Percentiles rank a stretch among this genome's conserved stretches.
These are phyloP conservation scores for Catalaphyllia jardinei DNA, from an alignment of 64 coral and sea anemone genomes.

Conservation along the genomic window DNA sequence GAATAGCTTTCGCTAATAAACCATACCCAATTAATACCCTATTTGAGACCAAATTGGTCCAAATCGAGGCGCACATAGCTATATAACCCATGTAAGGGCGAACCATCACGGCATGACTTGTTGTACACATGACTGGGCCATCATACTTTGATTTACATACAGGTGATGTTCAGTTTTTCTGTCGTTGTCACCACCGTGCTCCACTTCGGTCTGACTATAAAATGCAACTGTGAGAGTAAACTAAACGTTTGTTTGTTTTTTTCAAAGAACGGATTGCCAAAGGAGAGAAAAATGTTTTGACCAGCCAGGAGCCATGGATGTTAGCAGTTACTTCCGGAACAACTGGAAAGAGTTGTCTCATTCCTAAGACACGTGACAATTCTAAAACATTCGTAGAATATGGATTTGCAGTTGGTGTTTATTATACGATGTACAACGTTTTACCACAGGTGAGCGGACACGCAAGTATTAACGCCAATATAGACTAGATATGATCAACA, in stretches of 20 bases:
- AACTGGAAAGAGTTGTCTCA: constrained; percentile 35
- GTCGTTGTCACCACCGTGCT: too few species aligned
- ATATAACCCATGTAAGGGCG: too few species aligned
- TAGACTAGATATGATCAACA: too few species aligned
- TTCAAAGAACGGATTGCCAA: background rate
- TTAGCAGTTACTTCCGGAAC: constrained; percentile 29
- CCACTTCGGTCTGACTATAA: background rate
- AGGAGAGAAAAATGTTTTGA: constrained; percentile 20
- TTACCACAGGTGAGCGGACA: constrained; percentile 10
- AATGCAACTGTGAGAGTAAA: too few species aligned
- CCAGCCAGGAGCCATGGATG: constrained; percentile 36
- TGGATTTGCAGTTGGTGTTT: constrained; percentile 31
- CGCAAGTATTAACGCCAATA: background rate
- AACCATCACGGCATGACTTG: too few species aligned
- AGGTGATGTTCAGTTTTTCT: background rate
- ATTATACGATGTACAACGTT: constrained; percentile 14
- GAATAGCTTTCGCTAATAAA: too few species aligned
- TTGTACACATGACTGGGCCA: too few species aligned
- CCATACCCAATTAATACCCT: too few species aligned
- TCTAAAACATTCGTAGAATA: constrained; percentile 18
- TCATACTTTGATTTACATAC: too few species aligned
- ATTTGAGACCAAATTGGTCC: too few species aligned
- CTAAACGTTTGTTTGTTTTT: background rate
- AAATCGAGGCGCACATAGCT: too few species aligned
- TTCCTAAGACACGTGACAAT: constrained; percentile 41